Percentiles rank a stretch among this genome's conserved stretches.
Evolutionary conservation across 2,113 vertebrate genomes (phyloP).

Genomic region (Muntiacus muntjak): DNA sequence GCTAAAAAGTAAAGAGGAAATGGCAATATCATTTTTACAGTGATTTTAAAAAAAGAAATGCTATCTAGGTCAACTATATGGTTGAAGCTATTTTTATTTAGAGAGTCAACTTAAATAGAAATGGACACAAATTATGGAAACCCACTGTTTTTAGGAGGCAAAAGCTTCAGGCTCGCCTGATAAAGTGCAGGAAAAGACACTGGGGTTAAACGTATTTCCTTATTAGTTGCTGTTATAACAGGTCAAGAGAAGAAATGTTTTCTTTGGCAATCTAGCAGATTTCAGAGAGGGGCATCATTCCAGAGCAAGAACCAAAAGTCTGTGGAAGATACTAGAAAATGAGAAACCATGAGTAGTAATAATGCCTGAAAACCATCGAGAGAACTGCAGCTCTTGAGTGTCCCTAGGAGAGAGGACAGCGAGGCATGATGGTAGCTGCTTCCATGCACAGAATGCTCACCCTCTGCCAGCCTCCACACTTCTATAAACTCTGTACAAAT

Average conservation of each 20-base stretch:
- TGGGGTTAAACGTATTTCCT: background rate
- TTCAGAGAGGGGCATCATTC: background rate
- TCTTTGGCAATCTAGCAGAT: background rate
- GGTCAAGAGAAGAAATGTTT: background rate
- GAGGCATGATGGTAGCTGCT: rapidly evolving
- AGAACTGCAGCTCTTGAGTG: background rate
- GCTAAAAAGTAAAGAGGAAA: conserved; percentile 28
- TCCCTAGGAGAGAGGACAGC: background rate
- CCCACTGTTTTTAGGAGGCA: background rate
- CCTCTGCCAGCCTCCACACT: background rate
- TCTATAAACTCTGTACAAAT: background rate
- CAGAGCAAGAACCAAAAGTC: background rate
- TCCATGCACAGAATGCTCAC: rapidly evolving
- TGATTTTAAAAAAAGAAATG: background rate
- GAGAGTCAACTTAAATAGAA: background rate
- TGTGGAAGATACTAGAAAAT: background rate
- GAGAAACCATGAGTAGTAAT: background rate
- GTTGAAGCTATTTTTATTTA: conserved; percentile 29
- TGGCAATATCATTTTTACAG: background rate
- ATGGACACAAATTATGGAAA: background rate
- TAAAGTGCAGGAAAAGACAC: background rate
- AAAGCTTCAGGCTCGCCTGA: background rate
- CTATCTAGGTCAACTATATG: background rate
- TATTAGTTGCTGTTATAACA: background rate
- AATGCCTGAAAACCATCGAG: background rate